Conservation (phyloP, 2,797 vertebrate genomes). For the Meriones psammophilus region DNA sequence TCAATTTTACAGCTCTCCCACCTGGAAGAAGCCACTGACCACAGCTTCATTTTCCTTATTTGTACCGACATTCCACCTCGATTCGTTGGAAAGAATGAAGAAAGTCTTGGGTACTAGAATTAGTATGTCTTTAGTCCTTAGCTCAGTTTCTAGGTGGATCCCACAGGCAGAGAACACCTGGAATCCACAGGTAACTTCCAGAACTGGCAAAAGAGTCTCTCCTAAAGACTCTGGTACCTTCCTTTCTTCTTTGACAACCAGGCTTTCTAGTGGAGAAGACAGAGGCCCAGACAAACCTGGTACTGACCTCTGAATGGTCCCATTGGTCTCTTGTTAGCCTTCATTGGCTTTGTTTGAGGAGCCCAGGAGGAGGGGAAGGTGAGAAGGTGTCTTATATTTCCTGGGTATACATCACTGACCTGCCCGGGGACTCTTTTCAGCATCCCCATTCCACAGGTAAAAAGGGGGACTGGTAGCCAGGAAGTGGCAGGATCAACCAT, state of each 20-base stretch:
- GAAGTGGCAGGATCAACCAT: background rate
- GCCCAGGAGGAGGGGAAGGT: background rate
- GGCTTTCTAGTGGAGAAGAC: background rate
- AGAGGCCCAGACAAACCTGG: background rate
- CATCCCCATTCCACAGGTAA: background rate
- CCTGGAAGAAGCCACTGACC: conserved; percentile 11
- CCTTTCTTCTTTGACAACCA: conserved; percentile 6
- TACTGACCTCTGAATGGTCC: background rate
- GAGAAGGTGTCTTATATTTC: background rate
- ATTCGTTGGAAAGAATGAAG: background rate
- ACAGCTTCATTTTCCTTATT: conserved; percentile 33
- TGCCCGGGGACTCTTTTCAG: background rate
- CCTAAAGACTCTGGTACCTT: background rate
- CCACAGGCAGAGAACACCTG: background rate
- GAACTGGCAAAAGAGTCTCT: background rate
- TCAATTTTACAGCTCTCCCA: conserved; percentile 28
- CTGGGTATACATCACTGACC: background rate
- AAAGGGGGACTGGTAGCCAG: conserved; percentile 12
- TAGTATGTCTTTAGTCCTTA: background rate
- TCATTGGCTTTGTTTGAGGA: background rate
- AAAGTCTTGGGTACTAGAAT: background rate
- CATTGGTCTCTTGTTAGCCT: background rate
- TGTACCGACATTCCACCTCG: background rate
- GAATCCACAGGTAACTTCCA: background rate
- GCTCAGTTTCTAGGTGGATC: conserved; percentile 53